Conservation (phyloP, 2,888 invertebrate genomes). For the Andrena dorsata region DNA sequence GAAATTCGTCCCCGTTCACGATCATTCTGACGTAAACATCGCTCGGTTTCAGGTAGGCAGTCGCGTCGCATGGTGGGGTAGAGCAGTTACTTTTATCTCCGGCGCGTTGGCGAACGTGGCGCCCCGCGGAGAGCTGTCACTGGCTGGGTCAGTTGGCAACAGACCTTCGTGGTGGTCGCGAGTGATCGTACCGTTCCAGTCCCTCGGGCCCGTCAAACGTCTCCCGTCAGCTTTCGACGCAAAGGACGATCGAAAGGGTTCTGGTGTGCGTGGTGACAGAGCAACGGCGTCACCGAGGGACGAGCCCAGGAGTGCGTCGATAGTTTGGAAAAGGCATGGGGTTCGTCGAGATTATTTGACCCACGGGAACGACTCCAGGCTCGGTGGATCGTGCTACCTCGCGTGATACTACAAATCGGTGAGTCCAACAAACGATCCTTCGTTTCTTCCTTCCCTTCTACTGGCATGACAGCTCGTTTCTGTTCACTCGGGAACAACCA, state of each 20-base stretch:
- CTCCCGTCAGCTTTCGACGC: slow-evolving; percentile 32
- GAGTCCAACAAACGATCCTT: slow-evolving; percentile 52
- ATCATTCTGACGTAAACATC: not conserved
- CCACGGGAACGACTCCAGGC: slow-evolving; percentile 81
- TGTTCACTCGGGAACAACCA: not conserved
- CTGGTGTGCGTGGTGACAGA: slow-evolving; percentile 12
- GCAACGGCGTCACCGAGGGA: slow-evolving; percentile 13
- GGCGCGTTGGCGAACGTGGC: slow-evolving; percentile 64
- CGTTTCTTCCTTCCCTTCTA: not conserved
- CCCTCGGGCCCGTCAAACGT: slow-evolving; percentile 31
- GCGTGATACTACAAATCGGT: slow-evolving; percentile 77
- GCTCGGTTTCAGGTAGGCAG: slow-evolving; percentile 11
- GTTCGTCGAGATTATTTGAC: slow-evolving; percentile 81
- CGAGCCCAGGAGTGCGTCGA: slow-evolving; percentile 62
- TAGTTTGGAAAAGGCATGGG: slow-evolving; percentile 73
- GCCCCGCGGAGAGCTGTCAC: slow-evolving; percentile 75
- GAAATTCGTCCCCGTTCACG: not conserved
- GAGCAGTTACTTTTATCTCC: slow-evolving; percentile 33
- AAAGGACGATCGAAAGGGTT: slow-evolving; percentile 28
- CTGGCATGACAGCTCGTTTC: slow-evolving; percentile 37
- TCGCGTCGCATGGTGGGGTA: not conserved
- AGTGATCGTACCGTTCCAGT: slow-evolving; percentile 29
- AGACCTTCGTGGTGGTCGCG: slow-evolving; percentile 79
- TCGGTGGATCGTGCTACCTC: slow-evolving; percentile 79
- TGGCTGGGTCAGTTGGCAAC: slow-evolving; percentile 84